Evolutionary conservation across 1,140 invertebrate species (phyloP), one percentile per base, ranked within the genome.

Genomic region (Aphaenogaster rudis): DNA sequence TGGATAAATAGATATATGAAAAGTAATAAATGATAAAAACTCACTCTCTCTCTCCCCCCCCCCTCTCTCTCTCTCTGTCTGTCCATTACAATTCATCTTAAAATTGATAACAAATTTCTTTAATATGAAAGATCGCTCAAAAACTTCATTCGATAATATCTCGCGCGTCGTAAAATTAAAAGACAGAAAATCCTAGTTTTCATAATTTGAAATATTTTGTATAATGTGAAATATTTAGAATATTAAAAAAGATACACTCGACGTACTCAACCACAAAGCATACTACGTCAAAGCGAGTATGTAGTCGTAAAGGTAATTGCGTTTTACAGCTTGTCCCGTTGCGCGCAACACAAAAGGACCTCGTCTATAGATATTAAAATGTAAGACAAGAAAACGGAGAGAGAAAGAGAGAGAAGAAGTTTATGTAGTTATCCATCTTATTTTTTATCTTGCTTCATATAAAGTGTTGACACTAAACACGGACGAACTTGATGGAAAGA

Each of bases 231-330:
- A 84, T 84, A 76, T 45, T 84, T 63, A 61, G 42, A 84, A 74
- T 84, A 61, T 84, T 63, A 84, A 69, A 69, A 69, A 69, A 74
- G 80, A 63, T 63, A 61, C 48, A 28, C 80, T 39, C 45, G 69
- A 84, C 57, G 80, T 50, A 39, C 17, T 76, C 33, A 61, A 74
- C 69, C 80, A 61, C 69, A 84, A 84, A 84, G 54, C 69, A 7
- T 28, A 9, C 69, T 61, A 48, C 42, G 15, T 84, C 80, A 84
- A 84, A 84, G 80, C 69, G 57, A 84, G 54, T 74, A 61, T 84
- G 80, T 84, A 84, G 69, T 84, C 69, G 80, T 84, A 84, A 61
- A 84, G 42, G 69, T 84, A 84, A 84, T 84, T 84, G 69, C 80
- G 33, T 74, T 84, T 74, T 84, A 84, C 69, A 54, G 69, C 76